Conservation (phyloP, 2,888 invertebrate genomes). For the Hypselothyrea guttata region DNA sequence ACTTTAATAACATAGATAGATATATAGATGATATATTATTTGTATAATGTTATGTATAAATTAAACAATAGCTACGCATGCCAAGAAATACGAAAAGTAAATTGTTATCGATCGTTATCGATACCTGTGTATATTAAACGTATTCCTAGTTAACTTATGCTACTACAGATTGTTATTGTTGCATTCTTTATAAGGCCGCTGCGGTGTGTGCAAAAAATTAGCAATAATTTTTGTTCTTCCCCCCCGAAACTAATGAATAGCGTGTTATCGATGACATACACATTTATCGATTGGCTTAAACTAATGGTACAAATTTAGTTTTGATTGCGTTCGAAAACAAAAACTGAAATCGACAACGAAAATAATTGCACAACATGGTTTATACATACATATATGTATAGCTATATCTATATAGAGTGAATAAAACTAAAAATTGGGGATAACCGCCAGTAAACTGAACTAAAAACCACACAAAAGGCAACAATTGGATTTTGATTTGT, state of each 20-base stretch:
- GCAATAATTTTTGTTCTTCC: slow-evolving; percentile 11
- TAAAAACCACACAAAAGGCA: slow-evolving; percentile 62
- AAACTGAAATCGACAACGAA: slow-evolving; percentile 37
- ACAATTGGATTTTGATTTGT: slow-evolving; percentile 38
- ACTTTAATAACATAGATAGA: slow-evolving; percentile 11
- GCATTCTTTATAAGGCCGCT: slow-evolving; percentile 66
- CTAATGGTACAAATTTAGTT: neutral
- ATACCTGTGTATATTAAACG: slow-evolving; percentile 9
- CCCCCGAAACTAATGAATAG: slow-evolving; percentile 5
- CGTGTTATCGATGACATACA: slow-evolving; percentile 7
- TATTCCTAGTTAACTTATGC: slow-evolving; percentile 22
- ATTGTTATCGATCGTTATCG: slow-evolving; percentile 18
- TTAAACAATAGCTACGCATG: slow-evolving; percentile 66
- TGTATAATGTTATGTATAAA: slow-evolving; percentile 48
- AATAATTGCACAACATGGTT: slow-evolving; percentile 80
- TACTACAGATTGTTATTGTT: slow-evolving; percentile 17
- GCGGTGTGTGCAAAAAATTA: slow-evolving; percentile 61
- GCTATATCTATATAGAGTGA: no score
- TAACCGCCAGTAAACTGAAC: slow-evolving; percentile 39
- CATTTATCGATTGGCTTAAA: slow-evolving; percentile 11
- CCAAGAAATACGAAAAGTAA: slow-evolving; percentile 38
- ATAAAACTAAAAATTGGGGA: slow-evolving; percentile 17
- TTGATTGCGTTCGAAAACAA: slow-evolving; percentile 26
- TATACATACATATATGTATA: no score
- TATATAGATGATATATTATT: slow-evolving; percentile 16